These are phyloP conservation scores for Scytalopus superciliaris DNA, from an alignment of 2,113 vertebrate genomes.

Conservation along the genomic window DNA sequence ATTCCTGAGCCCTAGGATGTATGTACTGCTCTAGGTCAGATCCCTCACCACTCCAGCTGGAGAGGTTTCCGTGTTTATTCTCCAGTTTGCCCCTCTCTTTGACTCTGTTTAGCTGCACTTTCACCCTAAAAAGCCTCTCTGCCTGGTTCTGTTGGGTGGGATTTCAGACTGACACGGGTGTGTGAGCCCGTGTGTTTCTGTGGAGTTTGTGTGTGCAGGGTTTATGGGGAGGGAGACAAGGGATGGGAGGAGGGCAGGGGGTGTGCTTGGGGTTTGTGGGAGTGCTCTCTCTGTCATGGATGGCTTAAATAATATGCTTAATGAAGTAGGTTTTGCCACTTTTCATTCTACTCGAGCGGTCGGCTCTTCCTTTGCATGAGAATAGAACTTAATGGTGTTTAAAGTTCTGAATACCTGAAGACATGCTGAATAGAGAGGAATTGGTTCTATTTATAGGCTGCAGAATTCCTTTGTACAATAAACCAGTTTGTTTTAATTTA, in stretches of 20 bases:
- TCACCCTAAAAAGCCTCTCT: neutral
- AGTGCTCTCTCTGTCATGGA: neutral
- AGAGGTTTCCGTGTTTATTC: neutral
- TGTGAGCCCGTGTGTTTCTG: neutral
- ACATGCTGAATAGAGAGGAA: conserved; percentile 18
- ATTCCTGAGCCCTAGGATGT: neutral
- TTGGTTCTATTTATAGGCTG: conserved; percentile 33
- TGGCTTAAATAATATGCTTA: neutral
- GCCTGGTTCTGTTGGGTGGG: neutral
- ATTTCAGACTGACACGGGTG: neutral
- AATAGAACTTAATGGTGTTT: conserved; percentile 1
- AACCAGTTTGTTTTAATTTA: conserved; percentile 46
- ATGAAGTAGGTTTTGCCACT: neutral
- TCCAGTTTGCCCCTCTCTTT: neutral
- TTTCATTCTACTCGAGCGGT: neutral
- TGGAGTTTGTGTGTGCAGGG: neutral
- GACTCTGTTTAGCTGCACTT: neutral
- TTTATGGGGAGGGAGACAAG: neutral
- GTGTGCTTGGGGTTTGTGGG: neutral
- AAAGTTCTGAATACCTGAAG: neutral
- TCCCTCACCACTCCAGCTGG: neutral
- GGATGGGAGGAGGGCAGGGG: neutral
- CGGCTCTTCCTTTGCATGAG: conserved; percentile 2
- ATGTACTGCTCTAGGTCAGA: neutral
- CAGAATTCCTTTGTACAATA: neutral